Conservation (phyloP, 2,888 invertebrate genomes). For the Tolmerus cingulatus region DNA sequence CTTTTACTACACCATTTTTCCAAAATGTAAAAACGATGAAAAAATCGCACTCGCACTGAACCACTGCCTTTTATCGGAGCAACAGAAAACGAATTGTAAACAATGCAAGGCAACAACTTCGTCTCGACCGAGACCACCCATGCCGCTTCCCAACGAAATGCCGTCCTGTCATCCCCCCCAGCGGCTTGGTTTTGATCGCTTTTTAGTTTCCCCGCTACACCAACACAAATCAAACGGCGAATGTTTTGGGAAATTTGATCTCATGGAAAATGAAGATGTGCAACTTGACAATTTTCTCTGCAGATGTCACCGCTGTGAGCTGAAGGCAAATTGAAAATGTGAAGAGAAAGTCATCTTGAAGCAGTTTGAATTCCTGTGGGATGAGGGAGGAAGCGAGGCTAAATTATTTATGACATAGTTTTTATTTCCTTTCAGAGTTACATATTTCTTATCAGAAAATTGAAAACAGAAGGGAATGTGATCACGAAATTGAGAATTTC, state of each 20-base stretch:
- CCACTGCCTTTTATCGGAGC: neutral
- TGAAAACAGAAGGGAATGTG: neutral
- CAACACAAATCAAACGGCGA: neutral
- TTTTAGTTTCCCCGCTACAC: neutral
- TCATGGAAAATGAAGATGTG: neutral
- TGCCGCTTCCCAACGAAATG: neutral
- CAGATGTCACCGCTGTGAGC: neutral
- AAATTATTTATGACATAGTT: neutral
- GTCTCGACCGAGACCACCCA: neutral
- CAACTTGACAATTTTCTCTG: neutral
- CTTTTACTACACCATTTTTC: neutral
- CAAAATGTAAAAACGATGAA: neutral
- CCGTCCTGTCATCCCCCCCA: neutral
- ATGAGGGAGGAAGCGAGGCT: no score
- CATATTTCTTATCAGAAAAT: neutral
- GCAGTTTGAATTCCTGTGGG: no score
- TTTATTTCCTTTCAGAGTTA: neutral
- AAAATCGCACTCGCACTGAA: neutral
- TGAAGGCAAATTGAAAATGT: neutral
- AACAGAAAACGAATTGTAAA: neutral
- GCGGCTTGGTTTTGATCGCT: neutral
- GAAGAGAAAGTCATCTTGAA: neutral
- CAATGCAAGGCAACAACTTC: neutral
- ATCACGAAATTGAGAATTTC: neutral
- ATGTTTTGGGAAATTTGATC: neutral